Conservation (phyloP, 2,888 invertebrate genomes). For the Cosmia trapezina region DNA sequence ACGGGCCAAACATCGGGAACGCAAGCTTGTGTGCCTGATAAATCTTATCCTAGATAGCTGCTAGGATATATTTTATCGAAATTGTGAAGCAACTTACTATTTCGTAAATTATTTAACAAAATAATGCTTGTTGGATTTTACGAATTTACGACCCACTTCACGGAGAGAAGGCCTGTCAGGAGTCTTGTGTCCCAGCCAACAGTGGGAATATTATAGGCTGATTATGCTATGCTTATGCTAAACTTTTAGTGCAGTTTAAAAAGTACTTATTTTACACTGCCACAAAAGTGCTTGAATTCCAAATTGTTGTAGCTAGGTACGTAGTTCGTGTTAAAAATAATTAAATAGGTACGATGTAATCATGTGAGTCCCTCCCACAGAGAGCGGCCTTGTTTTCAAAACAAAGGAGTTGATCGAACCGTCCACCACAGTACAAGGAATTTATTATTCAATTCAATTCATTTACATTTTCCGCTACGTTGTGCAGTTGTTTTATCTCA, state of each 20-base stretch:
- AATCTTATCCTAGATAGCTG: neutral
- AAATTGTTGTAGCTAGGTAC: neutral
- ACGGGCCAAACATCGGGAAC: neutral
- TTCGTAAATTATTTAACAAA: neutral
- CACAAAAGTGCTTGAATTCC: neutral
- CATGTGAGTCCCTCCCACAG: conserved; percentile 21
- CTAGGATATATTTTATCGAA: neutral
- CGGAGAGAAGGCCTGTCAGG: too few relatives aligned
- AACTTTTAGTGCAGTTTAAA: neutral
- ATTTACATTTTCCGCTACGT: conserved; percentile 22
- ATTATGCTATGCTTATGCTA: neutral
- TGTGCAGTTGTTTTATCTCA: too few relatives aligned
- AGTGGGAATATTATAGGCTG: neutral
- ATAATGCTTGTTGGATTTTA: too few relatives aligned
- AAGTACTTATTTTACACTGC: neutral
- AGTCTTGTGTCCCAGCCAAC: neutral
- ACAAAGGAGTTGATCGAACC: conserved; percentile 51
- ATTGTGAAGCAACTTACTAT: neutral
- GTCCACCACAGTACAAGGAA: conserved; percentile 20
- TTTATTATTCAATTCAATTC: conserved; percentile 29
- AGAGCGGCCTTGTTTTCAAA: conserved; percentile 25
- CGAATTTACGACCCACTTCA: neutral
- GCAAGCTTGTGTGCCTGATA: neutral
- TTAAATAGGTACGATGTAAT: conserved; percentile 8
- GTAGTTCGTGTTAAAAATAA: conserved; percentile 37